Conservation (phyloP, 2,113 vertebrate species). For the Synodontis membranacea region DNA sequence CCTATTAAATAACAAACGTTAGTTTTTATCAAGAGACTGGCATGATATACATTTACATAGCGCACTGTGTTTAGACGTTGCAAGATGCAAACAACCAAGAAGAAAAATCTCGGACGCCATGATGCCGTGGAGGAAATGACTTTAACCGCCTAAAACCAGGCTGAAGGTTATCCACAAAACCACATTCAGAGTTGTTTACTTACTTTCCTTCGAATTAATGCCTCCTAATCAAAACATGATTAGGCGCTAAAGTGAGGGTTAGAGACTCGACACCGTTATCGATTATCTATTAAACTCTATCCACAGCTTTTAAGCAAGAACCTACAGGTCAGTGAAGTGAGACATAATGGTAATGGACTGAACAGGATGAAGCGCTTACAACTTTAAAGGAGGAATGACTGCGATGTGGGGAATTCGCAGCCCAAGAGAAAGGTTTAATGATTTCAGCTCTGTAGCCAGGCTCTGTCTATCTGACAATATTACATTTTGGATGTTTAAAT, state of each 20-base stretch:
- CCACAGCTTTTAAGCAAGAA: constrained; percentile 13
- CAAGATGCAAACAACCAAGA: background rate
- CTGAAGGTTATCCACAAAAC: constrained; percentile 10
- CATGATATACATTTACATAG: background rate
- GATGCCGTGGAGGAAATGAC: background rate
- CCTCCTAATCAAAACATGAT: constrained; percentile 6
- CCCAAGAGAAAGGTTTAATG: background rate
- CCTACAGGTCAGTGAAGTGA: constrained; percentile 12
- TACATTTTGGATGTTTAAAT: constrained; percentile 3
- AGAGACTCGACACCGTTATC: background rate
- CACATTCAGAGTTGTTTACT: background rate
- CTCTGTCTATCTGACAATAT: background rate
- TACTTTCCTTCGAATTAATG: constrained; percentile 9
- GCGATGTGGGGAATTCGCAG: background rate
- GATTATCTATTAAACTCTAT: constrained; percentile 12
- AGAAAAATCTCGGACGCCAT: background rate
- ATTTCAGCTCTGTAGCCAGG: background rate
- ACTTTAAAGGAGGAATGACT: background rate
- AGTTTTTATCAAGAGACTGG: background rate
- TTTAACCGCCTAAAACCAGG: background rate
- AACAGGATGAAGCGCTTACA: background rate
- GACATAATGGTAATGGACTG: background rate
- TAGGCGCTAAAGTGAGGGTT: background rate
- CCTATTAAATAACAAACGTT: background rate
- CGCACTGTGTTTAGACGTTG: background rate